Percentiles rank a stretch among this genome's conserved stretches.
Evolutionary conservation across 2,888 invertebrate species (phyloP).

Genomic region (Athalia rosae): DNA sequence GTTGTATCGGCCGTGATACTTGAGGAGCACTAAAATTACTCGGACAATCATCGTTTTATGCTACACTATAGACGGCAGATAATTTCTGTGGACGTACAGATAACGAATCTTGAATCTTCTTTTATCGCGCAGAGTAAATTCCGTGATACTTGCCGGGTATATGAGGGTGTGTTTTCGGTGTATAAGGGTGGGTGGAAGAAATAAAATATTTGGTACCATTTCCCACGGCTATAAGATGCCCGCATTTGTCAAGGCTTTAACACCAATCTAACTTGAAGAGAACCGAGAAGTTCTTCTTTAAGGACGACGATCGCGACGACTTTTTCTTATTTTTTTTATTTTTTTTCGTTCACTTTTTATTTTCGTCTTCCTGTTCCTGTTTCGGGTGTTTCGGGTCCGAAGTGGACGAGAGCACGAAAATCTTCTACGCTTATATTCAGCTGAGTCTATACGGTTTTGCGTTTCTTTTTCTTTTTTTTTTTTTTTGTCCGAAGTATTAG

Average conservation of each 20-base stretch:
- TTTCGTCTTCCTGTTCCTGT: background rate
- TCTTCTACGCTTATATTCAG: slow-evolving; percentile 7
- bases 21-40: slow-evolving; percentile 13
- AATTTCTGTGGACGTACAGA: slow-evolving; percentile 60
- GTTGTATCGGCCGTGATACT: background rate
- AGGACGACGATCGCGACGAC: slow-evolving; percentile 21
- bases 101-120: slow-evolving; percentile 60
- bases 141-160: slow-evolving; percentile 47
- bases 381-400: background rate
- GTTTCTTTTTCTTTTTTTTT: background rate
- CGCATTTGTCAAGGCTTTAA: slow-evolving; percentile 48
- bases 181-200: slow-evolving; percentile 51
- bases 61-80: slow-evolving; percentile 48
- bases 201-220: slow-evolving; percentile 46
- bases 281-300: slow-evolving; percentile 36
- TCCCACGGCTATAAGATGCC: slow-evolving; percentile 53
- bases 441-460: background rate
- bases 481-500: too few relatives aligned
- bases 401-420: background rate
- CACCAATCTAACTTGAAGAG: slow-evolving; percentile 41
- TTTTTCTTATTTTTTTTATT: background rate
- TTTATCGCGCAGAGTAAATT: slow-evolving; percentile 63
- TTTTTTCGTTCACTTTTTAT: background rate
- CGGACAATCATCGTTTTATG: too few relatives aligned
- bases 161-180: slow-evolving; percentile 54